A percentile compares a stretch with the other conserved stretches of the same genome.
These are phyloP conservation scores for Tonatia bakeri DNA, from an alignment of 2,113 vertebrate genomes.

Conservation along the genomic window DNA sequence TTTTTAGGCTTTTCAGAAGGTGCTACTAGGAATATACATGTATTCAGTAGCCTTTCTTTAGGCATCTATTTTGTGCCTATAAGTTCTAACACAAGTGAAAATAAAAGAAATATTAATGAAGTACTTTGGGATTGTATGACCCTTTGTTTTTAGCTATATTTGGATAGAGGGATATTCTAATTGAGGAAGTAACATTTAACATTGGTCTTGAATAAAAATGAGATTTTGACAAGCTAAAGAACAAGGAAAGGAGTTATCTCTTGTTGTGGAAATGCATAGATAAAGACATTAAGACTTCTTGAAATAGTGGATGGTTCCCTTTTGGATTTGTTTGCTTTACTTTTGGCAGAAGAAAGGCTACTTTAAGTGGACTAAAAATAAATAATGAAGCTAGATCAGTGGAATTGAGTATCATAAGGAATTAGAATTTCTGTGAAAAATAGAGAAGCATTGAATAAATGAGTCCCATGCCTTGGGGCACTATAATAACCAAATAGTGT, in stretches of 20 bases:
- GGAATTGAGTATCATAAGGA: background rate
- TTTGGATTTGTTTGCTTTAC: background rate
- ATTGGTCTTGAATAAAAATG: background rate
- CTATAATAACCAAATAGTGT: background rate
- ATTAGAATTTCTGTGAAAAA: constrained; percentile 2
- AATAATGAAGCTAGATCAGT: background rate
- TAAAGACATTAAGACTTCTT: background rate
- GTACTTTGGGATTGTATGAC: background rate
- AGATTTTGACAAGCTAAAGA: background rate
- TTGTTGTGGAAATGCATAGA: background rate
- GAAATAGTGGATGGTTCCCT: background rate
- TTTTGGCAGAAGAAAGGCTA: background rate
- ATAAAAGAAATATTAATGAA: background rate
- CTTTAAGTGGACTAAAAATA: background rate
- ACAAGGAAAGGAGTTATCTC: background rate
- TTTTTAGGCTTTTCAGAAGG: constrained; percentile 23
- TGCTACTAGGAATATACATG: background rate
- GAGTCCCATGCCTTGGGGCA: background rate
- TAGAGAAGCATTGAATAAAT: background rate
- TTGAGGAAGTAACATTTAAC: background rate
- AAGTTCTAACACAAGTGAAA: background rate
- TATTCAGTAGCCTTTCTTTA: background rate
- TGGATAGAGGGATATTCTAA: background rate
- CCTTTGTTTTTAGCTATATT: background rate
- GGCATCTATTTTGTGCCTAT: background rate